phyloP scores from a whole-genome alignment of 2,888 invertebrate genomes.

The Campoplex nolae region DNA sequence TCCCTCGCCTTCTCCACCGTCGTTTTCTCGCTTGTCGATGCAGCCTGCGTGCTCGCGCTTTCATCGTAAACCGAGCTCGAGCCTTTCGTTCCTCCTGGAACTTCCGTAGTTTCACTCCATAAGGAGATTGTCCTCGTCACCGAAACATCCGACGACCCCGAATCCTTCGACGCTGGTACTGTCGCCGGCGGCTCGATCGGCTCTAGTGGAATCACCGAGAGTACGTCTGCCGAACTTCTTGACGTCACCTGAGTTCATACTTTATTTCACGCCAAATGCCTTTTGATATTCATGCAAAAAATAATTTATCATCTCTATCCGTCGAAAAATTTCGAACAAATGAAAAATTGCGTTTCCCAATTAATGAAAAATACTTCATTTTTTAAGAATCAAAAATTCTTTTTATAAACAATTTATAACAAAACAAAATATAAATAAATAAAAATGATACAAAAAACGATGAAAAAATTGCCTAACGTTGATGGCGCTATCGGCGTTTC shows the following conservation, averaged over 20 bases:
- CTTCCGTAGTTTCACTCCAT: conserved; percentile 29
- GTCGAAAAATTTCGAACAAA: too few species aligned
- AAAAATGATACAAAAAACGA: too few species aligned
- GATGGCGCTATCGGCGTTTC: too few species aligned
- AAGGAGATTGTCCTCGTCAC: conserved; percentile 1
- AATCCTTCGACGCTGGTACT: not conserved
- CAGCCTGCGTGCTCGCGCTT: not conserved
- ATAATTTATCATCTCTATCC: not conserved
- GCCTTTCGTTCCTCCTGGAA: not conserved
- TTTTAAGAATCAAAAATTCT: too few species aligned
- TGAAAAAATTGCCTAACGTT: too few species aligned
- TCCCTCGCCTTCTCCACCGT: not conserved
- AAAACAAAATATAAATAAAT: too few species aligned
- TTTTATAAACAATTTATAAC: too few species aligned
- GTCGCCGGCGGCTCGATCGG: not conserved
- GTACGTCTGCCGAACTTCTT: conserved; percentile 21
- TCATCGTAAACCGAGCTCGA: not conserved
- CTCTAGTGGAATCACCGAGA: conserved; percentile 53
- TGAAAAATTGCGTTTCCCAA: too few species aligned
- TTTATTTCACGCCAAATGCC: not conserved
- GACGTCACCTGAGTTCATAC: conserved; percentile 13
- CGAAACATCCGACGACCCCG: conserved; percentile 11
- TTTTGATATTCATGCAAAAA: not conserved
- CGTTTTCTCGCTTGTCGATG: conserved; percentile 5
- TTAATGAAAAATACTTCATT: too few species aligned